Evolutionary conservation across 2,888 invertebrate genomes (phyloP).

Genomic region (Gortyna flavago): DNA sequence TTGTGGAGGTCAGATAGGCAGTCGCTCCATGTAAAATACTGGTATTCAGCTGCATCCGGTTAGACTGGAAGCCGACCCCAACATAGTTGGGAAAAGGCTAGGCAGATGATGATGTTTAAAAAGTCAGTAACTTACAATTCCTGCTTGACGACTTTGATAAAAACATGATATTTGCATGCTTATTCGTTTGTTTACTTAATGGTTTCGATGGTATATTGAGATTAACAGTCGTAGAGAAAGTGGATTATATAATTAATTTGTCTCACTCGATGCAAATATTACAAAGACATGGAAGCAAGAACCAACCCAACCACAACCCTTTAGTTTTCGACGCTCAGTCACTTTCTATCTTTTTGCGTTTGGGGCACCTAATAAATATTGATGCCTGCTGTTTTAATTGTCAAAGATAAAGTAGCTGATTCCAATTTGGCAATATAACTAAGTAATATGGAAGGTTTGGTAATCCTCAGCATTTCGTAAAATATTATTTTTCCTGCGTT

Average conservation of each 20-base stretch:
- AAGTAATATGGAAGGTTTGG: slow-evolving; percentile 6
- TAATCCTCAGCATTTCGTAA: slow-evolving; percentile 50
- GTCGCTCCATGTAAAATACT: too few relatives aligned
- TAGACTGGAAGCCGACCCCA: too few relatives aligned
- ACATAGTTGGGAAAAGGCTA: too few relatives aligned
- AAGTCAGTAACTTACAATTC: slow-evolving; percentile 3
- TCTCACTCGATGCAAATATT: slow-evolving; percentile 8
- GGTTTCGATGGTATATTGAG: slow-evolving; percentile 1
- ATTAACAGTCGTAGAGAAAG: slow-evolving; percentile 33
- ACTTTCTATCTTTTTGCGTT: not conserved
- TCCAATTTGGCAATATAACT: slow-evolving; percentile 7
- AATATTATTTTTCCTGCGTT: slow-evolving; percentile 50
- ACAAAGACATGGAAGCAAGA: not conserved
- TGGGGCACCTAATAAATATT: not conserved
- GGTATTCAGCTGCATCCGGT: too few relatives aligned
- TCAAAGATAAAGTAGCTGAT: not conserved
- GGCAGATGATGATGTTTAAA: too few relatives aligned
- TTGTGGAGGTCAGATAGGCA: too few relatives aligned
- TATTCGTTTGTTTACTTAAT: slow-evolving; percentile 13
- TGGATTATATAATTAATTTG: slow-evolving; percentile 1
- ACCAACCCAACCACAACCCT: not conserved
- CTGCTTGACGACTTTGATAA: not conserved
- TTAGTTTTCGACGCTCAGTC: not conserved
- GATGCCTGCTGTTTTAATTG: not conserved
- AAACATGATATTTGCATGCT: not conserved